Percentiles rank a stretch among this genome's conserved stretches.
These are phyloP conservation scores for Drosophila sordidula DNA, from an alignment of 2,888 invertebrate genomes.

Conservation along the genomic window DNA sequence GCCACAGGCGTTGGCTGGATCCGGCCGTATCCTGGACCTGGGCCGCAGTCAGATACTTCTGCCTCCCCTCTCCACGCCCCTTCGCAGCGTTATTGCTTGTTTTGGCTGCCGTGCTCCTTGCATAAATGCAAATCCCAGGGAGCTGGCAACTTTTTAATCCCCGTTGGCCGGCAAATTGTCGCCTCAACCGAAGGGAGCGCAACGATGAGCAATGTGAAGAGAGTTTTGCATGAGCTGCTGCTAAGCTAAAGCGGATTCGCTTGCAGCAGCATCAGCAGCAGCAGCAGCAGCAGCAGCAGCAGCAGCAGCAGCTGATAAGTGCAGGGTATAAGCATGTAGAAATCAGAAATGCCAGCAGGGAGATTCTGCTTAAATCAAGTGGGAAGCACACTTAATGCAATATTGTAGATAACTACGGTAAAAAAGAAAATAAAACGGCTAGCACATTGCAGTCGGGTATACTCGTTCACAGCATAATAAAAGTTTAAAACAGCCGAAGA, in stretches of 20 bases:
- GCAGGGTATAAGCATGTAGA: constrained; percentile 8
- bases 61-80: not conserved
- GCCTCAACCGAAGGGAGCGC: constrained; percentile 33
- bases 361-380: not conserved
- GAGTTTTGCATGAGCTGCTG: constrained; percentile 8
- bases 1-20: constrained; percentile 12
- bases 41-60: not conserved
- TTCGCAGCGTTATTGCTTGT: constrained; percentile 36
- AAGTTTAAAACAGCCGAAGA: too few species aligned
- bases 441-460: too few species aligned
- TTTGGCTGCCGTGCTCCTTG: constrained; percentile 28
- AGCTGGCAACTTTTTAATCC: constrained; percentile 76
- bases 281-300: not conserved
- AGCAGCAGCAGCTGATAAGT: constrained; percentile 44
- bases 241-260: constrained; percentile 46
- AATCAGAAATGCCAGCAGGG: not conserved
- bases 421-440: too few species aligned
- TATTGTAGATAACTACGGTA: too few species aligned
- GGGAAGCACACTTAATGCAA: not conserved
- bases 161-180: constrained; percentile 72
- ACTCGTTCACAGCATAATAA: too few species aligned
- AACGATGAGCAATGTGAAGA: constrained; percentile 23
- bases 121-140: constrained; percentile 70
- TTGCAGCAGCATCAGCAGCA: constrained; percentile 11
- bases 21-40: constrained; percentile 11